Evolutionary conservation across 2,113 vertebrate genomes (phyloP).

Genomic region (Carettochelys insculpta): DNA sequence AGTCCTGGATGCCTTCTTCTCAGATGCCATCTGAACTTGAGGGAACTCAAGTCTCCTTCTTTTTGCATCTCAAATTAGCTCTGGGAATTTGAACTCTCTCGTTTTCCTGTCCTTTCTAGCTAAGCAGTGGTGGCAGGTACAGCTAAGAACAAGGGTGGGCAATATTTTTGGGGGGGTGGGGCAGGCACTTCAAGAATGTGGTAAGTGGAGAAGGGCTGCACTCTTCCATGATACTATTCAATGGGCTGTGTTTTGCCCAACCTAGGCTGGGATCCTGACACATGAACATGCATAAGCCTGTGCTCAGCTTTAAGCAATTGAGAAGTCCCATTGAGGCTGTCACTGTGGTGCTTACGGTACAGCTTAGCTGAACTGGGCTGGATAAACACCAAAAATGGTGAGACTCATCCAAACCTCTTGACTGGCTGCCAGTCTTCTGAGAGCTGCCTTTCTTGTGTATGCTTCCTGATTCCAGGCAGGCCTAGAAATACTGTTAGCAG

Average conservation of each 20-base stretch:
- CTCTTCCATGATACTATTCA: too few relatives aligned
- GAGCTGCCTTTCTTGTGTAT: not conserved
- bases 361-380: rapidly evolving
- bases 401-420: not conserved
- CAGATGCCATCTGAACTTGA: not conserved
- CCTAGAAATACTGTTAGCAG: not conserved
- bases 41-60: not conserved
- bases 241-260: too few relatives aligned
- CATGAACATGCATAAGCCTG: not conserved
- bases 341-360: not conserved
- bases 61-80: not conserved
- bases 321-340: not conserved
- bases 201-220: too few relatives aligned
- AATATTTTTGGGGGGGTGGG: too few relatives aligned
- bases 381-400: not conserved
- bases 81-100: not conserved
- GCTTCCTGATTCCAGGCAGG: not conserved
- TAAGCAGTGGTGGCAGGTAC: not conserved
- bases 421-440: not conserved
- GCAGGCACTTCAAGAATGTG: too few relatives aligned
- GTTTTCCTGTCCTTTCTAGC: not conserved
- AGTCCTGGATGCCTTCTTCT: not conserved
- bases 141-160: too few relatives aligned
- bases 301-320: not conserved
- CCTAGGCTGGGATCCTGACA: not conserved